A percentile compares a stretch with the other conserved stretches of the same genome.
Evolutionary conservation across 1,140 invertebrate genomes (phyloP).

Genomic region (Pachypsylla venusta): DNA sequence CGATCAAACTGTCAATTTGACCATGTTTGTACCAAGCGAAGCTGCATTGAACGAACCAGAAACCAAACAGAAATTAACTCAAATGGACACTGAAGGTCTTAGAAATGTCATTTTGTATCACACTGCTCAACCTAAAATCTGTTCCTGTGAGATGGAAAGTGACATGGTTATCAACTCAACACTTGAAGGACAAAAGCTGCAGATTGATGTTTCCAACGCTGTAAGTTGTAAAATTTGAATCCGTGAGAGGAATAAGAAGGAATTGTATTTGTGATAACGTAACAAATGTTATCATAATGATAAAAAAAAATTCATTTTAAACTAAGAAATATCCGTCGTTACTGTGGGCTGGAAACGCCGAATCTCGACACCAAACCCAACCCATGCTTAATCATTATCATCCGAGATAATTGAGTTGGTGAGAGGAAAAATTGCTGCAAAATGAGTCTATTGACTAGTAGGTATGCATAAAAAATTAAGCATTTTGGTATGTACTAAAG

Average conservation of each 20-base stretch:
- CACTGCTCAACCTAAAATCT: slow-evolving; percentile 26
- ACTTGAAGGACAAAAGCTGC: slow-evolving; percentile 23
- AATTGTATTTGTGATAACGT: no score
- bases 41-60: slow-evolving; percentile 30
- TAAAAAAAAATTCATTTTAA: no score
- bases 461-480: no score
- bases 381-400: no score
- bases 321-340: no score
- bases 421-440: no score
- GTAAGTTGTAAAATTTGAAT: slow-evolving; percentile 8
- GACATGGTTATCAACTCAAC: slow-evolving; percentile 24
- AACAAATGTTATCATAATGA: no score
- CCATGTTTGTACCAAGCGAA: slow-evolving; percentile 38
- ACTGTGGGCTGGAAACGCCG: no score
- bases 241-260: not conserved
- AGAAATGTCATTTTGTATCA: slow-evolving; percentile 33
- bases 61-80: slow-evolving; percentile 17
- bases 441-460: no score
- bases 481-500: no score
- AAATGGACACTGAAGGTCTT: slow-evolving; percentile 28
- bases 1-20: slow-evolving; percentile 33
- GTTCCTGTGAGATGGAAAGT: slow-evolving; percentile 28
- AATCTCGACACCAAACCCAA: no score
- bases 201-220: slow-evolving; percentile 10
- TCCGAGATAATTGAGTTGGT: no score